Evolutionary conservation across 30 jellyfish, hydroid and myxozoan species (phyloP).

Genomic region (Clytia hemisphaerica): DNA sequence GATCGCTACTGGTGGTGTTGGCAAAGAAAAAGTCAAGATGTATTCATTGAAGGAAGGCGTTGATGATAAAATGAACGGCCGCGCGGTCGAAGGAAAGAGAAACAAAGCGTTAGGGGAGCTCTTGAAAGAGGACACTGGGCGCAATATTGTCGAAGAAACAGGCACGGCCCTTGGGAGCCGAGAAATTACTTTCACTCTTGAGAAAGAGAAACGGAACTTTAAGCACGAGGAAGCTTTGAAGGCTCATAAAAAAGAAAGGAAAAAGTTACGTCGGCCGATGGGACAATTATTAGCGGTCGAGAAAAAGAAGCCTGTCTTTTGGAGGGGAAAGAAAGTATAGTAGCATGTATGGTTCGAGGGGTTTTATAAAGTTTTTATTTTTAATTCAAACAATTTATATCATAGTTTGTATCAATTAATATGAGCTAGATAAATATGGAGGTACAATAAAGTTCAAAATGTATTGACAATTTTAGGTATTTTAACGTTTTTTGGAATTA

Average conservation of each 20-base stretch:
- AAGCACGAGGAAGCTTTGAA: conserved; percentile 34
- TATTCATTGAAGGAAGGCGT: conserved; percentile 44
- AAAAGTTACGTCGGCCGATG: conserved; percentile 71
- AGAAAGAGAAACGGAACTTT: conserved; percentile 36
- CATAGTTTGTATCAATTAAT: no score
- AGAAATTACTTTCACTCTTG: conserved; percentile 60
- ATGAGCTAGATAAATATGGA: no score
- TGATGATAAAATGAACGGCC: conserved; percentile 22
- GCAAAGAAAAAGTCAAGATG: conserved; percentile 32
- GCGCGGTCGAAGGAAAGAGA: neutral
- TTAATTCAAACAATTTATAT: no score
- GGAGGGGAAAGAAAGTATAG: conserved; percentile 75
- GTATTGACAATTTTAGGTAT: no score
- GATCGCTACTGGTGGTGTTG: no score
- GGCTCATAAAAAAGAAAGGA: conserved; percentile 76
- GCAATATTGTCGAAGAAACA: conserved; percentile 39
- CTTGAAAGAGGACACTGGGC: conserved; percentile 17
- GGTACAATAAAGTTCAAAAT: no score
- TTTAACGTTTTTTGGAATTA: no score
- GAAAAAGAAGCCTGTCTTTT: conserved; percentile 26
- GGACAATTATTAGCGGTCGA: conserved; percentile 44
- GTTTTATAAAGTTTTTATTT: no score
- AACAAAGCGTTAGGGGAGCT: conserved; percentile 53
- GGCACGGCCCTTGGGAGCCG: conserved; percentile 79
- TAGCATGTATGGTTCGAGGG: no score